These are phyloP conservation scores for cattle (Bos taurus) DNA, from an alignment of 2,113 vertebrate species.

Conservation along the genomic window ARS-UCD2.0 NC_037329.1:117886001-117886500, in stretches of 20 bases:
- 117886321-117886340: background rate
- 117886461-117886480: background rate
- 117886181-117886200: background rate
- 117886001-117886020: background rate
- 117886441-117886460: background rate
- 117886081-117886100: background rate
- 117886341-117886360: background rate
- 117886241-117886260: background rate
- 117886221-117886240: background rate
- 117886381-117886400: background rate
- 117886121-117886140: background rate
- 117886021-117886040: background rate
- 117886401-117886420: background rate
- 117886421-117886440: background rate
- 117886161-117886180: background rate
- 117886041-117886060: background rate
- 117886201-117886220: background rate
- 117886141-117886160: slow-evolving; percentile 13
- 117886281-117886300: background rate
- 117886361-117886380: background rate
- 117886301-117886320: background rate
- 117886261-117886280: background rate
- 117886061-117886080: background rate
- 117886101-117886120: background rate
- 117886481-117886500: background rate